Conservation (phyloP, 2,797 vertebrate species). For the Coendou prehensilis region DNA sequence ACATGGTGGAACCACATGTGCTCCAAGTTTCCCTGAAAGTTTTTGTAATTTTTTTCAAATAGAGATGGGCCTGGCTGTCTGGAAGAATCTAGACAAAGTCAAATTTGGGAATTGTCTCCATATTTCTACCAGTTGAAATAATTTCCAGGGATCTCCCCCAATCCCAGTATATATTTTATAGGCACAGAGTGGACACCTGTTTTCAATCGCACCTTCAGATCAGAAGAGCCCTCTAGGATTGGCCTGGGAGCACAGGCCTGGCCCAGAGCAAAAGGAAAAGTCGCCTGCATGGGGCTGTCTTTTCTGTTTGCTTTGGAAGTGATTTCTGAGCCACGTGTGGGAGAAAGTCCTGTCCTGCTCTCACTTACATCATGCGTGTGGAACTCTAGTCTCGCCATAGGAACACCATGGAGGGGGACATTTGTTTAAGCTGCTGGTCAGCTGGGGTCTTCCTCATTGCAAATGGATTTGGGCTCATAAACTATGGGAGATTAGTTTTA, state of each 20-base stretch:
- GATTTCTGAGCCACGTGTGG: constrained; percentile 86
- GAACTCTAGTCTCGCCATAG: constrained; percentile 88
- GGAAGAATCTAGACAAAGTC: constrained; percentile 67
- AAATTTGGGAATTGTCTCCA: constrained; percentile 84
- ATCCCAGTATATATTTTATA: constrained; percentile 88
- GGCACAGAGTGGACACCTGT: constrained; percentile 87
- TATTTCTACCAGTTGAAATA: constrained; percentile 87
- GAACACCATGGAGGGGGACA: constrained; percentile 82
- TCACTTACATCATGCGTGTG: constrained; percentile 88
- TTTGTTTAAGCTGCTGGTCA: constrained; percentile 88
- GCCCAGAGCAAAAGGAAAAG: constrained; percentile 82
- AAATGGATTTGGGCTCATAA: constrained; percentile 90
- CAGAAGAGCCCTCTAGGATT: constrained; percentile 85
- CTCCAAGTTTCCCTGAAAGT: constrained; percentile 76
- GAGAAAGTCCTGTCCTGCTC: constrained; percentile 85
- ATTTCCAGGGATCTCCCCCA: constrained; percentile 86
- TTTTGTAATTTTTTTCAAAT: constrained; percentile 46
- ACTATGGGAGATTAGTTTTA: constrained; percentile 87
- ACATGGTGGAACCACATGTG: constrained; percentile 69
- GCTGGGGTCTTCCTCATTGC: constrained; percentile 87
- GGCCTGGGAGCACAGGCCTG: constrained; percentile 70
- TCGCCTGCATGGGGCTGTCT: constrained; percentile 87
- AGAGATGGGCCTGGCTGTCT: constrained; percentile 72
- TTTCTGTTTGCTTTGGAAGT: constrained; percentile 87
- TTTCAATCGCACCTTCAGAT: constrained; percentile 90